phyloP scores from a whole-genome alignment of 2,797 vertebrate species.

The Gymnoscopelus microlampas region DNA sequence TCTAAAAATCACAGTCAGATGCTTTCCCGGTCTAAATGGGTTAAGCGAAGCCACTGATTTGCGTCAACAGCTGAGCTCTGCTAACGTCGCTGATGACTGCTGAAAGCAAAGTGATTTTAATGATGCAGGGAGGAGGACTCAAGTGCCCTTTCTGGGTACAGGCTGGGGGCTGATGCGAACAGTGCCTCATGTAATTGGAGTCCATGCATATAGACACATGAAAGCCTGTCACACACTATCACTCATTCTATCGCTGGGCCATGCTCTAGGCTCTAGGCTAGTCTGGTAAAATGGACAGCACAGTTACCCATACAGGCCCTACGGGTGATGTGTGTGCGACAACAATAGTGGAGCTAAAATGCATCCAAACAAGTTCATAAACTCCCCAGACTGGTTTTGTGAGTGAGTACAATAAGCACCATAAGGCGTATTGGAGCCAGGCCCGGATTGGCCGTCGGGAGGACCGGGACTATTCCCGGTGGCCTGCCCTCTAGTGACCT shows the following conservation, averaged over 20 bases:
- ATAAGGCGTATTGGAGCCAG: neutral
- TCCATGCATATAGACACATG: conserved; percentile 34
- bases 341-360: conserved; percentile 29
- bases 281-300: conserved; percentile 20
- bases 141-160: conserved; percentile 5
- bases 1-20: too few relatives aligned
- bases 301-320: conserved; percentile 4
- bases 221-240: conserved; percentile 49
- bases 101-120: conserved; percentile 54
- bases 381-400: conserved; percentile 58
- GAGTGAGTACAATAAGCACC: neutral
- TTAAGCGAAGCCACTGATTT: conserved; percentile 43
- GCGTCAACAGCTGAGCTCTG: conserved; percentile 56
- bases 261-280: neutral
- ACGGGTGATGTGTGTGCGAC: conserved; percentile 12
- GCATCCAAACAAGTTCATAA: conserved; percentile 44
- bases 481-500: too few relatives aligned
- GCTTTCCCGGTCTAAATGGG: too few relatives aligned
- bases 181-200: conserved; percentile 49
- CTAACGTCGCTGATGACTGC: conserved; percentile 28
- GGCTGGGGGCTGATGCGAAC: conserved; percentile 13
- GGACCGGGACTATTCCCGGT: too few relatives aligned
- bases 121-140: conserved; percentile 38
- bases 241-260: conserved; percentile 24
- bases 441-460: too few relatives aligned